phyloP scores from a whole-genome alignment of 2,888 invertebrate genomes.

The Psylliodes chrysocephalus region DNA sequence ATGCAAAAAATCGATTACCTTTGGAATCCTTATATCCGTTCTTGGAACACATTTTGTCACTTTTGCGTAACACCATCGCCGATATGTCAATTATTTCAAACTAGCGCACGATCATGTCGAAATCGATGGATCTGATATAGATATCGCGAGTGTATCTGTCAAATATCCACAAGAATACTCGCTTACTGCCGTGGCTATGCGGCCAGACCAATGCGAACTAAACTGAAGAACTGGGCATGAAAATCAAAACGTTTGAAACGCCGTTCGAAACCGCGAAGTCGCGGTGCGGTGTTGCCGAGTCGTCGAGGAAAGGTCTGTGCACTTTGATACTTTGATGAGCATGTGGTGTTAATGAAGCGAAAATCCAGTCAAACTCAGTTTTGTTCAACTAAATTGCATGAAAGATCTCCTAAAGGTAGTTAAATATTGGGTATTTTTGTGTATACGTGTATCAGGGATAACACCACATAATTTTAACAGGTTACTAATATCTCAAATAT shows the following conservation, averaged over 20 bases:
- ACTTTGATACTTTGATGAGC: too few relatives aligned
- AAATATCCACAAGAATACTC: background rate
- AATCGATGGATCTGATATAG: slow-evolving; percentile 5
- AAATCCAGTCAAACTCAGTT: too few relatives aligned
- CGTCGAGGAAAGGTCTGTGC: background rate
- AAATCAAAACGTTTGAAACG: slow-evolving; percentile 9
- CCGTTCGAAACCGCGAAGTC: background rate
- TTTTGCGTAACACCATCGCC: slow-evolving; percentile 23
- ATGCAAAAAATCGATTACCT: slow-evolving; percentile 27
- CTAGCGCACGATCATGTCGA: slow-evolving; percentile 28
- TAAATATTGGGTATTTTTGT: too few relatives aligned
- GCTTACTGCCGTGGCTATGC: too few relatives aligned
- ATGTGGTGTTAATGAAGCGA: too few relatives aligned
- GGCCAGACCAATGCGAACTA: slow-evolving; percentile 39
- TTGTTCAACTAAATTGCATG: too few relatives aligned
- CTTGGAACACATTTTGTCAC: slow-evolving; percentile 45
- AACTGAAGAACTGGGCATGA: slow-evolving; percentile 2
- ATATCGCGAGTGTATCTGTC: slow-evolving; percentile 14
- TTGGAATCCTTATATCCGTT: slow-evolving; percentile 37
- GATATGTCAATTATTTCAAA: too few relatives aligned
- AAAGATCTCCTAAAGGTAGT: too few relatives aligned
- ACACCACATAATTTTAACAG: too few relatives aligned
- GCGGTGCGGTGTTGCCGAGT: slow-evolving; percentile 6
- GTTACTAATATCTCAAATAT: too few relatives aligned
- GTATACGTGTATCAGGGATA: too few relatives aligned